A percentile compares a stretch with the other conserved stretches of the same genome.
Conservation (phyloP, 2,888 invertebrate genomes). For the Lissonota sp. region DNA sequence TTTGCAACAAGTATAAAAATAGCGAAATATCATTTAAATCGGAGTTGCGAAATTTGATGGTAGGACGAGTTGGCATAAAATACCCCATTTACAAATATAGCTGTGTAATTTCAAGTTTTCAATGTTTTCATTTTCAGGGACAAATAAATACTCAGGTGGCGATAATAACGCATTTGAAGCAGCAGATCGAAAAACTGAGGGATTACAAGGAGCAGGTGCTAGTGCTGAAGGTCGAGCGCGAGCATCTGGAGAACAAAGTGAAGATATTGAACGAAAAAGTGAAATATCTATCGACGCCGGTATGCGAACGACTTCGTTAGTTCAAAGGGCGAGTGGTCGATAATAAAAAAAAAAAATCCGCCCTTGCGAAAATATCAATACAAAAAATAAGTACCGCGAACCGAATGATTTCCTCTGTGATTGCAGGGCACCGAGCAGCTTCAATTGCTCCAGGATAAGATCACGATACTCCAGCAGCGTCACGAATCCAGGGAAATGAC, state of each 20-base stretch:
- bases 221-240: slow-evolving; percentile 85
- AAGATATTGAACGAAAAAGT: slow-evolving; percentile 80
- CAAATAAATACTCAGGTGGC: slow-evolving; percentile 88
- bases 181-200: slow-evolving; percentile 86
- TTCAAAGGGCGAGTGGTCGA: slow-evolving; percentile 33
- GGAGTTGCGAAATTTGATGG: too few relatives aligned
- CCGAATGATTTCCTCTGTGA: slow-evolving; percentile 59
- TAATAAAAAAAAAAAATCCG: slow-evolving; percentile 26
- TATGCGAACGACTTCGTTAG: slow-evolving; percentile 67
- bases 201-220: slow-evolving; percentile 87
- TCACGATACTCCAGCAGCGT: slow-evolving; percentile 80
- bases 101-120: slow-evolving; percentile 1
- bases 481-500: slow-evolving; percentile 82
- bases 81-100: too few relatives aligned
- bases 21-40: too few relatives aligned
- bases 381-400: slow-evolving; percentile 25
- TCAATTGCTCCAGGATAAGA: slow-evolving; percentile 80
- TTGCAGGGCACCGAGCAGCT: slow-evolving; percentile 80
- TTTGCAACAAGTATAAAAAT: too few relatives aligned
- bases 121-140: slow-evolving; percentile 73
- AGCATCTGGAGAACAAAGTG: slow-evolving; percentile 85
- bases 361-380: slow-evolving; percentile 21
- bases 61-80: too few relatives aligned
- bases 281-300: slow-evolving; percentile 80
- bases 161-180: slow-evolving; percentile 82